These are phyloP conservation scores for Ecliptopera silaceata DNA, from an alignment of 2,888 invertebrate genomes.

Conservation along the genomic window DNA sequence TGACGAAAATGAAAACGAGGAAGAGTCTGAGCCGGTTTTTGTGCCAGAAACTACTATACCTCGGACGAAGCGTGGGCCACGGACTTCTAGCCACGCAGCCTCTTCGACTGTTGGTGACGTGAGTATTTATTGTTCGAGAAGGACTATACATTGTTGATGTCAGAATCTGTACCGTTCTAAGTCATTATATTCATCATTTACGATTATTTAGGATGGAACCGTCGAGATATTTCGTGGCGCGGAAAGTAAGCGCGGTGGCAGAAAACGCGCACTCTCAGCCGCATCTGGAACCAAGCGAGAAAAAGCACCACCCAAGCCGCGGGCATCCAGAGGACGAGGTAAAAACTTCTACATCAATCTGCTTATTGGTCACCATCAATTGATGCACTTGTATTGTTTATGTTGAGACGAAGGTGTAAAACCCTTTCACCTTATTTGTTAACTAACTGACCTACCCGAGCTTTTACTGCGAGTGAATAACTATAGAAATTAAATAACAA, in stretches of 20 bases:
- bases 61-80: slow-evolving; percentile 47
- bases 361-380: background rate
- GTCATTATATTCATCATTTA: background rate
- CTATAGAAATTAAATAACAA: background rate
- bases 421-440: slow-evolving; percentile 16
- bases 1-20: slow-evolving; percentile 51
- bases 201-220: slow-evolving; percentile 6
- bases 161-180: background rate
- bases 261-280: slow-evolving; percentile 66
- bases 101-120: slow-evolving; percentile 32
- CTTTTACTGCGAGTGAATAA: background rate
- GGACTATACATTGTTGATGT: background rate
- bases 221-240: slow-evolving; percentile 41
- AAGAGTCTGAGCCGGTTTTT: slow-evolving; percentile 36
- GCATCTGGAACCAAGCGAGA: slow-evolving; percentile 55
- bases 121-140: slow-evolving; percentile 1
- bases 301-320: slow-evolving; percentile 53
- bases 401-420: slow-evolving; percentile 26
- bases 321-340: slow-evolving; percentile 59
- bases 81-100: slow-evolving; percentile 50
- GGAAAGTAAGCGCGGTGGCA: slow-evolving; percentile 65
- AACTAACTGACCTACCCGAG: background rate
- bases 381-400: background rate
- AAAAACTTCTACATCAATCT: slow-evolving; percentile 22
- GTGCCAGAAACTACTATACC: slow-evolving; percentile 31